Conservation (phyloP, 2,888 invertebrate species). For the Zygothrica quintamaculata region DNA sequence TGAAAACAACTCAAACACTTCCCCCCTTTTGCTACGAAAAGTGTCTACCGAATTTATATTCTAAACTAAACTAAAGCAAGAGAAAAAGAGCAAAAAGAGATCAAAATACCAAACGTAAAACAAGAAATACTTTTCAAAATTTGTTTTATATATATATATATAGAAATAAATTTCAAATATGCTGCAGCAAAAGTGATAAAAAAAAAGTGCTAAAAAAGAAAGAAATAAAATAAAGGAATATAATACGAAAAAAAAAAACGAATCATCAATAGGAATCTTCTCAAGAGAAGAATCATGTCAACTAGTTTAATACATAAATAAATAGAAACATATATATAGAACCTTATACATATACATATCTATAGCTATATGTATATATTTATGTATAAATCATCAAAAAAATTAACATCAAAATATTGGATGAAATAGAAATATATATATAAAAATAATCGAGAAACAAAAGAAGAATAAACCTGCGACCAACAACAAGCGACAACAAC, state of each 20-base stretch:
- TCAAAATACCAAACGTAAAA: neutral
- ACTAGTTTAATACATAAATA: constrained; percentile 36
- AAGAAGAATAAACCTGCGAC: constrained; percentile 16
- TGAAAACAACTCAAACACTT: constrained; percentile 5
- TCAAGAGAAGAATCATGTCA: constrained; percentile 23
- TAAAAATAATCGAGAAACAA: constrained; percentile 20
- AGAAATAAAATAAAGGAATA: constrained; percentile 4
- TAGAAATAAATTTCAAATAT: constrained; percentile 27
- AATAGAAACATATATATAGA: constrained; percentile 13
- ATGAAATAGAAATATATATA: constrained; percentile 11
- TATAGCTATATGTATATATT: neutral
- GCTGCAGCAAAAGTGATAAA: constrained; percentile 9
- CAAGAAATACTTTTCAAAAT: neutral
- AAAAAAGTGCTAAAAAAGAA: constrained; percentile 32
- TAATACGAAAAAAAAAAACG: constrained; percentile 4
- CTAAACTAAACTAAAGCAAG: constrained; percentile 37
- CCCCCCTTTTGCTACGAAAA: neutral
- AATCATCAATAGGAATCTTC: no score
- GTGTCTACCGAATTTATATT: constrained; percentile 21
- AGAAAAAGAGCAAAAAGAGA: neutral
- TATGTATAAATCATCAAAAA: constrained; percentile 20
- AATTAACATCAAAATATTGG: constrained; percentile 25
- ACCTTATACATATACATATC: constrained; percentile 7
- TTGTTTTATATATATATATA: constrained; percentile 8
- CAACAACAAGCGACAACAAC: constrained; percentile 23